phyloP scores from a whole-genome alignment of 1,140 invertebrate genomes.

The Pantala flavescens region DNA sequence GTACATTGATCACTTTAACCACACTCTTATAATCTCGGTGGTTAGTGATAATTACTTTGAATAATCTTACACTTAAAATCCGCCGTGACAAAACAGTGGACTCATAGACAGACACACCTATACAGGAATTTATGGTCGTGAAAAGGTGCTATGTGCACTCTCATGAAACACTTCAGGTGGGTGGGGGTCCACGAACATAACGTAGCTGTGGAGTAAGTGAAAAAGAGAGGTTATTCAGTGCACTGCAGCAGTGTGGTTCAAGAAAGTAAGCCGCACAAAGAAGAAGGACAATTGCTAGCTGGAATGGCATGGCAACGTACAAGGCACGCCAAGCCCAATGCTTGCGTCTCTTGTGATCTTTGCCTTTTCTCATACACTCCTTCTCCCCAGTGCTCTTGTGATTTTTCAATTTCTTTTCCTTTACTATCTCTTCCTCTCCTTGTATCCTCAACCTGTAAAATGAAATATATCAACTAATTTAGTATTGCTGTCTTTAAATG shows the following conservation, averaged over 20 bases:
- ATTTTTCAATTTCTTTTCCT: not conserved
- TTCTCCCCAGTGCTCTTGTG: not conserved
- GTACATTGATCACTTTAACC: too few species aligned
- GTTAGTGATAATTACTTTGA: too few species aligned
- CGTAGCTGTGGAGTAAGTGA: constrained; percentile 65
- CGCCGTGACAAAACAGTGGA: too few species aligned
- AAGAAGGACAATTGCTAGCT: constrained; percentile 68
- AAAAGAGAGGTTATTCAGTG: constrained; percentile 68
- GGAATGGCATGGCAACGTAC: constrained; percentile 65
- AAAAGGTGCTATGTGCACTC: too few species aligned
- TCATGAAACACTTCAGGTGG: constrained; percentile 46
- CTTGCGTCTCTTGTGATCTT: constrained; percentile 35
- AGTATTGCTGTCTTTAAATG: too few species aligned
- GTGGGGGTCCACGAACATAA: constrained; percentile 60
- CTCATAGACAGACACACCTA: too few species aligned
- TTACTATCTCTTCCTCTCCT: not conserved
- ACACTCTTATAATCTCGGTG: too few species aligned
- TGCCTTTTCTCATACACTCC: not conserved
- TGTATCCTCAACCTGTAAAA: not conserved
- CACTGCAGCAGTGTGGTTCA: constrained; percentile 69
- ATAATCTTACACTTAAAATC: too few species aligned
- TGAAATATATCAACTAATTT: too few species aligned
- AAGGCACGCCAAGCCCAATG: constrained; percentile 65
- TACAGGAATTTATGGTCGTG: too few species aligned
- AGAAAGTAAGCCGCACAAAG: constrained; percentile 59